Base-by-base conservation (phyloP, 2,888 invertebrate genomes). In the Leucophenga maculata region DNA sequence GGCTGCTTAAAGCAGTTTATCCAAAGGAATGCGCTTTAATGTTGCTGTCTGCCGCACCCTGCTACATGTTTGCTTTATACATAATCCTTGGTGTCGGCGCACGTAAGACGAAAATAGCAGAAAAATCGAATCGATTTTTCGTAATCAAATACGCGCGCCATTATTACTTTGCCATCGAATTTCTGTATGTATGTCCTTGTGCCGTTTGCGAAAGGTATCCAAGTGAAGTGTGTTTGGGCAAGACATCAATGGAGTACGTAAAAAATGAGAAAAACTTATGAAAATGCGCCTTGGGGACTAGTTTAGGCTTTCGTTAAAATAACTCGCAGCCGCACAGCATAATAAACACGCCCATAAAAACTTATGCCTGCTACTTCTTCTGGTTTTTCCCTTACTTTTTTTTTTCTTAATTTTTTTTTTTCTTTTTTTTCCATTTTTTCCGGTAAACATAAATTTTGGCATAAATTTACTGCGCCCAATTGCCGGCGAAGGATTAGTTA, bases 281-380 rank as follows among this genome's bases (percentile, higher is more conserved):
- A 59, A 59, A 67, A 67, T 57, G 59, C 18, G 46, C 67, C 57
- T 18, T 26, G 59, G 67, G 67, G 67, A 67, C 46, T 57, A 57
- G 67, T 67, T 67, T 67, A 22, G 59, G 26, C 39, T n/a, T 32
- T 16, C 18, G 54, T 32, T 18, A 6, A 57, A 14, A 20, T 13
- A 57, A 57, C 57, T 57, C 31, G 14, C 39, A 39, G 39, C 18
- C 44, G 31, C 39, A n/a, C 48, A 46, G 48, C 62, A 71, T 70
- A 69, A 68, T 71, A 66, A 70, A 62, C 70, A 71, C 69, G 73
- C 65, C 69, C 72, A 78, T 74, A 79, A 77, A 75, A 76, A 76
- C 73, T 48, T 22, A 65, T 14, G 62, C 50, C n/a, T n/a, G 67
- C 46, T n/a, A 39, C n/a, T 32, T 16, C 59, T 64, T 64, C 13